Evolutionary conservation across 1,140 invertebrate species (phyloP), one percentile per base, ranked within the genome.

Genomic region (Drosophila ficusphila): DNA sequence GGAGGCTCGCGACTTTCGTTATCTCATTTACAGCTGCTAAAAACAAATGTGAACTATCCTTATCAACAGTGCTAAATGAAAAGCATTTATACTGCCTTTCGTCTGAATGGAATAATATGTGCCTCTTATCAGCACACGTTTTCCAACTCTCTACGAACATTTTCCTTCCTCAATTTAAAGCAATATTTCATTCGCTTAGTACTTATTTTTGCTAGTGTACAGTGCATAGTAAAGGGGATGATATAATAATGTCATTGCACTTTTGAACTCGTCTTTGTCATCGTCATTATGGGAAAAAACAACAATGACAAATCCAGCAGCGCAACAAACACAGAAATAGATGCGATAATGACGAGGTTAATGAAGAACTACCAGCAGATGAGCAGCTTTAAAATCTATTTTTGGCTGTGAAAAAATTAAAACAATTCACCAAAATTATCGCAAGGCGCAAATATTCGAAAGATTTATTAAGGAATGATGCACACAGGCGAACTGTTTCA

Each of bases 231-330:
- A 39, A 5, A 14, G 25, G 23, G 25, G 9, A 42, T 48, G 34
- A 12, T 34, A 61, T 60, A 31, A 47, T 56, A 73, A 73, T 78
- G 78, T 82, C 78, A 81, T 83, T 83, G 79, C 78, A 79, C 79
- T 83, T 41, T 38, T 44, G 25, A 52, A 51, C 48, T 47, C 14
- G 21, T 14, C 41, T 44, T 25, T 19, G 21, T 44, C 41, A 42
- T 7, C 41, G n/a, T 25, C n/a, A 44, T 44, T 44, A 3, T 44
- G 41, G n/a, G n/a, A 19, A 42, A 14, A 44, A n/a, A 36, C 67
- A 72, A 60, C 34, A 48, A 67, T 67, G 39, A 56, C 44, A 61
- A 46, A 31, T 58, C 29, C 48, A 60, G 57, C 42, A 75, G 41
- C 23, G 25, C 41, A 25, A 25, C 41, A 14, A 23, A 12, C 41